These are phyloP conservation scores for Labroides dimidiatus DNA, from an alignment of 2,797 vertebrate genomes.

Conservation along the genomic window DNA sequence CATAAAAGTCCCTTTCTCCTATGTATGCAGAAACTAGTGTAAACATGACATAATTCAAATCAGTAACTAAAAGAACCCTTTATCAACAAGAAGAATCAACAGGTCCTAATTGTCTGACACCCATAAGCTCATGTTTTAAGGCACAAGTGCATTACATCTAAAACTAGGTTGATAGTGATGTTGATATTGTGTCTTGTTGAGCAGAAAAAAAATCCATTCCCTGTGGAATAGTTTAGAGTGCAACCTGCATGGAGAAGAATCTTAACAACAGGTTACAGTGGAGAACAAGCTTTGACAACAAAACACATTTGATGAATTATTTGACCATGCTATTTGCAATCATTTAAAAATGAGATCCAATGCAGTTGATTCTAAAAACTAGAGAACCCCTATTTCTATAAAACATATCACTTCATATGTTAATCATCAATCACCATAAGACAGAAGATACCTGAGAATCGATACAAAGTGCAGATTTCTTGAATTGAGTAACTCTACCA, in stretches of 20 bases:
- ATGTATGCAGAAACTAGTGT: not conserved
- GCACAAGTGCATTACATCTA: conserved; percentile 53
- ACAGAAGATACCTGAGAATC: conserved; percentile 62
- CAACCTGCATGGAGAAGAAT: not conserved
- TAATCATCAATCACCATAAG: conserved; percentile 20
- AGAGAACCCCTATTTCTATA: not conserved
- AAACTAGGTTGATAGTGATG: conserved; percentile 1
- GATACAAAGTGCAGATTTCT: conserved; percentile 42
- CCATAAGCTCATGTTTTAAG: conserved; percentile 46
- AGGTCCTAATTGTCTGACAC: conserved; percentile 19
- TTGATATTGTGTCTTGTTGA: conserved; percentile 20
- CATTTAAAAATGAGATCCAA: not conserved
- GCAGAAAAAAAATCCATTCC: conserved; percentile 1
- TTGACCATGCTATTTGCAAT: not conserved
- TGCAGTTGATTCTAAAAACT: conserved; percentile 15
- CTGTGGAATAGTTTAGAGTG: not conserved
- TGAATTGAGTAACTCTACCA: conserved; percentile 17
- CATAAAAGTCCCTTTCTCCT: conserved; percentile 39
- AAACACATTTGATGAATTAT: not conserved
- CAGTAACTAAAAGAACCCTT: not conserved
- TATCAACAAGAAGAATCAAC: not conserved
- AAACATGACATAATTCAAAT: conserved; percentile 7
- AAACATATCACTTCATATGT: conserved; percentile 6
- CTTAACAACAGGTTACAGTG: not conserved
- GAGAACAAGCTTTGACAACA: not conserved